Evolutionary conservation across 2,113 vertebrate species (phyloP), one percentile per base, ranked within the genome.

Genomic region (Ornithorhynchus anatinus): DNA sequence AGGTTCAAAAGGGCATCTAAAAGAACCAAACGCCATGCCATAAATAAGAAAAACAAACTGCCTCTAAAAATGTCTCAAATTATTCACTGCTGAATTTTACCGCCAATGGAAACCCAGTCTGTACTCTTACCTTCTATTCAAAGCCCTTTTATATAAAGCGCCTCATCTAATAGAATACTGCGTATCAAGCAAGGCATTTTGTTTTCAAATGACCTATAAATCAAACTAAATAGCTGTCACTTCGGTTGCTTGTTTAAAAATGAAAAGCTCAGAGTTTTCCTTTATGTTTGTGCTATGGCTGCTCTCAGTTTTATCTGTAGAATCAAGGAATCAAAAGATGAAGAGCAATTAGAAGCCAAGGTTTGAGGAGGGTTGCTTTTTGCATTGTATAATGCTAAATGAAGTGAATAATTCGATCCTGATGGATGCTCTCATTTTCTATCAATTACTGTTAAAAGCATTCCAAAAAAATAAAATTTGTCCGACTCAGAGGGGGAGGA

Each of bases 301-400:
- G 11, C 8, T 5, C 4, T 7, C 3, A 6, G 40, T 31, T n/a
- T 31, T 14, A 35, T 31, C 51, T 15, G 6, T 1, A 12, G 42
- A 22, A 10, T 5, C 67, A 15, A 23, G 47, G 15, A 25, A 35
- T 11, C 16, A 8, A 25, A 50, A 36, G 48, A 17, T 0, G 16
- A 53, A 32, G 1, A 20, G 22, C 1, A 5, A 8, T 2, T 15
- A 25, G 38, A n/a, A 5, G 5, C 29, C 3, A 1, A 4, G 23
- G n/a, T 15, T 17, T 10, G 19, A 3, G 0, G 0, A 31, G 5
- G 17, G 14, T 42, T 10, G 15, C 5, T 12, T 25, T 11, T 4
- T 0, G 2, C 29, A 8, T 1, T 1, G 8, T 4, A 19, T 11
- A 4, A 32, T 16, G 50, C 27, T 19, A 35, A 32, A 50, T 7